Evolutionary conservation across 2,113 vertebrate species (phyloP).

Genomic region (Haliaeetus leucogaster): DNA sequence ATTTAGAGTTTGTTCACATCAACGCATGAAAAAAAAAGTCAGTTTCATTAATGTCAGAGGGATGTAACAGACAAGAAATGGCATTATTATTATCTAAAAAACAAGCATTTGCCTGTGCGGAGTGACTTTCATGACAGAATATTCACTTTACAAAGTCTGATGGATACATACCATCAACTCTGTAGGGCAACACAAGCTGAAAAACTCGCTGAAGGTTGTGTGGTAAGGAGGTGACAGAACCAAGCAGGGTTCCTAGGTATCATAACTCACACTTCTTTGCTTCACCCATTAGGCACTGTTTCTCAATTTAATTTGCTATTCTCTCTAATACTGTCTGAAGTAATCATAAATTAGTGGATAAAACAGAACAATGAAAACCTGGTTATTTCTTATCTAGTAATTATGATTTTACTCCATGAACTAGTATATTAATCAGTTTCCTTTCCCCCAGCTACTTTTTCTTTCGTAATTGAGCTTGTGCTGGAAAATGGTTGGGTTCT

Average conservation of each 20-base stretch:
- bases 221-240: not conserved
- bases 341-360: constrained; percentile 45
- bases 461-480: constrained; percentile 19
- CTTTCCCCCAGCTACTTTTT: constrained; percentile 20
- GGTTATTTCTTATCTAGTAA: constrained; percentile 49
- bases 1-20: not conserved
- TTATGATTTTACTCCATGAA: constrained; percentile 26
- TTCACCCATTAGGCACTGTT: not conserved
- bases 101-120: not conserved
- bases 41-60: not conserved
- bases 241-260: not conserved
- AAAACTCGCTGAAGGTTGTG: not conserved
- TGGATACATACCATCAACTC: not conserved
- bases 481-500: not conserved
- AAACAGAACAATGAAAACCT: constrained; percentile 37
- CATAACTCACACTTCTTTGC: not conserved
- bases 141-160: not conserved
- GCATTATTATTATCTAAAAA: not conserved
- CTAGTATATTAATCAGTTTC: constrained; percentile 38
- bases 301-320: constrained; percentile 28
- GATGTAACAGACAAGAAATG: not conserved
- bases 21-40: not conserved
- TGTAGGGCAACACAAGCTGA: not conserved
- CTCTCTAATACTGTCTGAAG: not conserved
- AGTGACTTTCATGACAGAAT: not conserved